phyloP scores from a whole-genome alignment of 2,888 invertebrate genomes.

The Tillus elongatus region DNA sequence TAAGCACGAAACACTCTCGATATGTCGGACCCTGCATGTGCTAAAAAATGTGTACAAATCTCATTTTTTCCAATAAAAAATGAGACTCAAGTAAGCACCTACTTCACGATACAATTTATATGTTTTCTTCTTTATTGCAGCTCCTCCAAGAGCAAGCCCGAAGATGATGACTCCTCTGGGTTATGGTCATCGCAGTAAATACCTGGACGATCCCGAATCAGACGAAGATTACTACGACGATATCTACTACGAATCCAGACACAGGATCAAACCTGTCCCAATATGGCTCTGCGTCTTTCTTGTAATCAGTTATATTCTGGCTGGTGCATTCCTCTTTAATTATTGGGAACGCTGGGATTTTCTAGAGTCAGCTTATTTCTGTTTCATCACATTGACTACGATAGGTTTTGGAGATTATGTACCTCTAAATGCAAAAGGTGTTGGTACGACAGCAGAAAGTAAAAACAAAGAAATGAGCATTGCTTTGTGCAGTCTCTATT shows the following conservation, averaged over 20 bases:
- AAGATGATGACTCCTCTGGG: constrained; percentile 62
- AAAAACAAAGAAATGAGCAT: constrained; percentile 51
- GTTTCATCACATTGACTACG: constrained; percentile 87
- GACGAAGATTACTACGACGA: constrained; percentile 43
- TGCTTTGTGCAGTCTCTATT: constrained; percentile 82
- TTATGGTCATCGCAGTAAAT: constrained; percentile 52
- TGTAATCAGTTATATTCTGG: constrained; percentile 81
- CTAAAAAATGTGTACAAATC: too few species aligned
- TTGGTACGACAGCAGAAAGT: constrained; percentile 42
- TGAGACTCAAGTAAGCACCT: too few species aligned
- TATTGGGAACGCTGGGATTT: constrained; percentile 82
- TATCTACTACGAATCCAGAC: constrained; percentile 37
- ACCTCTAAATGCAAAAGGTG: constrained; percentile 64
- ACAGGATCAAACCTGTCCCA: constrained; percentile 63
- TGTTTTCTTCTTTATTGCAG: too few species aligned
- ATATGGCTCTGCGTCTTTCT: constrained; percentile 84
- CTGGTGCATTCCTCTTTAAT: constrained; percentile 77
- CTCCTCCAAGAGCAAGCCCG: too few species aligned
- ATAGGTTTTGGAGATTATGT: constrained; percentile 91
- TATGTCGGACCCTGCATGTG: too few species aligned
- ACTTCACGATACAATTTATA: too few species aligned
- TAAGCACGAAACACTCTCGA: too few species aligned
- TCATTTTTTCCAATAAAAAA: too few species aligned
- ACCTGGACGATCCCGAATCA: constrained; percentile 51
- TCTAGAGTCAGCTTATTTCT: constrained; percentile 85